Evolutionary conservation across 1,140 invertebrate species (phyloP), one percentile per base, ranked within the genome.

Genomic region (Temnothorax curvispinosus): DNA sequence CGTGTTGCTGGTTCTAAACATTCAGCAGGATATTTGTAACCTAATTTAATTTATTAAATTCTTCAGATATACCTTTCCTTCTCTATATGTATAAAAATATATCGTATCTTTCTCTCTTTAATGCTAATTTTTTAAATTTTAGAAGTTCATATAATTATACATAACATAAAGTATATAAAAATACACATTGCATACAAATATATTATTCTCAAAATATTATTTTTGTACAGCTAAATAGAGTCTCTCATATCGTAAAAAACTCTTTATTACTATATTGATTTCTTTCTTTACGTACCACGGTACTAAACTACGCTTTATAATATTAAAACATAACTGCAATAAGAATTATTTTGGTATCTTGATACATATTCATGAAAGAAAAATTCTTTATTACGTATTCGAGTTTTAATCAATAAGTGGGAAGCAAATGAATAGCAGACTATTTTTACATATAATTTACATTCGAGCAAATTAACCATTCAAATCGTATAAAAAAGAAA

Each of bases 381-480:
- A 35, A 15, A 21, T 58, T 58, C 8, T 82, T 27, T 32, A 47
- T 82, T 58, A 15, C 6, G 18, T 9, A 82, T 58, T 82, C 52
- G 67, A 35, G 38, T 74, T 81, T 27, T 35, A 74, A 74, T 82
- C 41, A 72, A 44, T 54, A 78, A 52, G 11, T 35, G 18, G 27
- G 27, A 21, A 9, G 13, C 27, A 9, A 21, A 77, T 64, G 5
- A 58, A 72, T 60, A 71, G 52, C 18, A 3, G 0, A 58, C 18
- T 47, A 32, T n/a, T 21, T 13, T 54, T 47, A 41, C 3, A n/a
- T n/a, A 27, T 44, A 72, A 18, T 82, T 82, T 72, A 58, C 35
- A 54, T 27, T 47, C 11, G 18, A 35, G 18, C 38, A 15, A 72
- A 72, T 82, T 60, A 72, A 74, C 52, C 72, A 82, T 82, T 82